Conservation (phyloP, 2,888 invertebrate species). For the Andrena camellia region DNA sequence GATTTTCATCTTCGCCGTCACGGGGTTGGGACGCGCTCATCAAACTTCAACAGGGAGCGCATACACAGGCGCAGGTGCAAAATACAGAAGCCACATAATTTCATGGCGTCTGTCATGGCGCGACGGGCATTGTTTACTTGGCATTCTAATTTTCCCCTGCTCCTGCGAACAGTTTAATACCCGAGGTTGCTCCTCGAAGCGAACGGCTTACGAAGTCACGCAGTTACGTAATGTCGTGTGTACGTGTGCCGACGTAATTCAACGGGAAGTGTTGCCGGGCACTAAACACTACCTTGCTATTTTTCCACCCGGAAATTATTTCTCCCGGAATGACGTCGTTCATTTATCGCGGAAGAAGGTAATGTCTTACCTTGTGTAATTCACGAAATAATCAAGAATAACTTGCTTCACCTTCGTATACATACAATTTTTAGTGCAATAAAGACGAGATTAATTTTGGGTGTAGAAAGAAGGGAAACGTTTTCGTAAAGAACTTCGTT, state of each 20-base stretch:
- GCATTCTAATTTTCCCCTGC: slow-evolving; percentile 44
- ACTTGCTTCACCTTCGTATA: too few relatives aligned
- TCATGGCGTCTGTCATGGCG: slow-evolving; percentile 37
- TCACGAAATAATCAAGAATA: too few relatives aligned
- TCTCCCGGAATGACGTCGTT: not conserved
- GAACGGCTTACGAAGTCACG: slow-evolving; percentile 26
- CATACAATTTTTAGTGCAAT: too few relatives aligned
- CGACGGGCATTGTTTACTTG: slow-evolving; percentile 33
- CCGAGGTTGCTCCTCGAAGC: not conserved
- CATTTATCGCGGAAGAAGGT: not conserved
- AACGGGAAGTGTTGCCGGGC: not conserved
- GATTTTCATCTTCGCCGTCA: slow-evolving; percentile 82
- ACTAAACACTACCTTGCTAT: slow-evolving; percentile 30
- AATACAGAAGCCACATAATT: slow-evolving; percentile 34
- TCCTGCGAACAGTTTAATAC: slow-evolving; percentile 20
- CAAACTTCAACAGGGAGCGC: slow-evolving; percentile 26
- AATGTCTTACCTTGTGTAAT: too few relatives aligned
- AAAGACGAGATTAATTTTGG: too few relatives aligned
- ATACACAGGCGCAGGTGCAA: slow-evolving; percentile 31
- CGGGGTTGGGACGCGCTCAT: slow-evolving; percentile 15
- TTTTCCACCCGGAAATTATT: slow-evolving; percentile 17
- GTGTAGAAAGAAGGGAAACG: too few relatives aligned
- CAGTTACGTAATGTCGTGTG: slow-evolving; percentile 23
- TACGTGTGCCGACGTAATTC: slow-evolving; percentile 28
- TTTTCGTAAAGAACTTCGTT: too few relatives aligned